A percentile compares a stretch with the other conserved stretches of the same genome.
Evolutionary conservation across 2,113 vertebrate species (phyloP).

Genomic region (Pungitius pungitius): DNA sequence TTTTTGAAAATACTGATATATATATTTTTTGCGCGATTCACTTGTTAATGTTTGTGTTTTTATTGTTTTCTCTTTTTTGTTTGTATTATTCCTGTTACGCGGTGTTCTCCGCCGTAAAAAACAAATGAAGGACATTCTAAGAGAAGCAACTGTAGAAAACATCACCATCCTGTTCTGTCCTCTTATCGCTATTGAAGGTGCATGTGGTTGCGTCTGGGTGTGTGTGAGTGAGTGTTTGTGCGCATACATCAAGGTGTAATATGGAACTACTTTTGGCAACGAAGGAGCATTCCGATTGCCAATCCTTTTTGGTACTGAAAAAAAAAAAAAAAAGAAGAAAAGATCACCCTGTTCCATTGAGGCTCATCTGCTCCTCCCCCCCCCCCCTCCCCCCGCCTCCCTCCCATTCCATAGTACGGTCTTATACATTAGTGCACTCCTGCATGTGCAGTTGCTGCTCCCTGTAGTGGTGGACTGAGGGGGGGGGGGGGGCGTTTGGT

Average conservation of each 20-base stretch:
- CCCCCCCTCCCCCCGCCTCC: constrained; percentile 41
- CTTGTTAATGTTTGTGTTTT: constrained; percentile 67
- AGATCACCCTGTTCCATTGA: constrained; percentile 63
- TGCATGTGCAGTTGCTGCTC: too few species aligned
- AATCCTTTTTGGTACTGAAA: constrained; percentile 75
- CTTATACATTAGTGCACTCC: constrained; percentile 50
- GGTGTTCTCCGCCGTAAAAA: constrained; percentile 64
- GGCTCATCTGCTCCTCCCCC: constrained; percentile 56
- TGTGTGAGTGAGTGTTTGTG: constrained; percentile 67
- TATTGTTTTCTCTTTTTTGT: constrained; percentile 43
- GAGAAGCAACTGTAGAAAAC: constrained; percentile 74
- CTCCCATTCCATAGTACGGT: constrained; percentile 51
- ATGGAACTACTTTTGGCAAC: constrained; percentile 73
- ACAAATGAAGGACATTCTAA: constrained; percentile 81
- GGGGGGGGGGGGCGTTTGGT: constrained; percentile 53
- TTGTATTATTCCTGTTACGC: constrained; percentile 50
- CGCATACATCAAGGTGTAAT: constrained; percentile 72
- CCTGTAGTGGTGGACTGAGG: constrained; percentile 59
- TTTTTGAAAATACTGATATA: constrained; percentile 76
- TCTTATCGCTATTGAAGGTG: constrained; percentile 70
- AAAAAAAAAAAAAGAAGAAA: constrained; percentile 39
- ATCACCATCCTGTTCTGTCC: constrained; percentile 70
- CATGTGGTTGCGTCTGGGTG: constrained; percentile 67
- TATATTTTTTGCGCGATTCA: constrained; percentile 70
- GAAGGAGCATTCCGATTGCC: constrained; percentile 73